Conservation (phyloP, 92 coral and sea anemone species). For the Umimayanthus chanpuru region DNA sequence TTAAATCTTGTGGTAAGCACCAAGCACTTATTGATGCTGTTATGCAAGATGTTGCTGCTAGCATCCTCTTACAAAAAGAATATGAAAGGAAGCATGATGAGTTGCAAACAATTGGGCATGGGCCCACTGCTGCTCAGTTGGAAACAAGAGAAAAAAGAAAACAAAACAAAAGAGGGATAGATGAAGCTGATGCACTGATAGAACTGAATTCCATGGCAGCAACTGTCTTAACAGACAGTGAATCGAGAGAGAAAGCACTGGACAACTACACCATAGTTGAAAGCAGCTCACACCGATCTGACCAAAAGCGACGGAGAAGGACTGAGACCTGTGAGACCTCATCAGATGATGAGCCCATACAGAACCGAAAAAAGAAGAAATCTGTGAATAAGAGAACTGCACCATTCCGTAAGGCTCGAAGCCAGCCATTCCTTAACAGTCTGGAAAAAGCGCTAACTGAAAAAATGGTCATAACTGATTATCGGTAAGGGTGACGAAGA, state of each 20-base stretch:
- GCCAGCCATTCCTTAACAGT: not conserved
- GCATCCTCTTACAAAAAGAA: not conserved
- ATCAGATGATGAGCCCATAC: not conserved
- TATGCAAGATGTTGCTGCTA: not conserved
- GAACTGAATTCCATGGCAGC: no score
- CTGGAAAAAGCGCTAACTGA: not conserved
- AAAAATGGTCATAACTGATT: no score
- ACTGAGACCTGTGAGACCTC: not conserved
- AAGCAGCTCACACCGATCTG: no score
- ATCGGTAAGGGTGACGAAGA: not conserved
- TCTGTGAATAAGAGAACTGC: not conserved
- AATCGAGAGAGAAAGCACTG: no score
- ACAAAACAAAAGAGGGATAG: not conserved
- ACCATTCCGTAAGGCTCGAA: not conserved
- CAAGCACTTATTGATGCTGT: not conserved
- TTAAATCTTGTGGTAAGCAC: not conserved
- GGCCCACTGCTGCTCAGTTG: not conserved
- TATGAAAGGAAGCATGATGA: not conserved
- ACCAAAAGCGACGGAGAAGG: no score
- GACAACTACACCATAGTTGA: no score
- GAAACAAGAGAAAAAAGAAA: not conserved
- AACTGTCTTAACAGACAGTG: no score
- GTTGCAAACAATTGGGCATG: not conserved
- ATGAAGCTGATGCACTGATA: not conserved
- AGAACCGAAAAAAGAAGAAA: not conserved